These are phyloP conservation scores for Hippopotamyrus pictus DNA, from an alignment of 2,797 vertebrate species.

Conservation along the genomic window DNA sequence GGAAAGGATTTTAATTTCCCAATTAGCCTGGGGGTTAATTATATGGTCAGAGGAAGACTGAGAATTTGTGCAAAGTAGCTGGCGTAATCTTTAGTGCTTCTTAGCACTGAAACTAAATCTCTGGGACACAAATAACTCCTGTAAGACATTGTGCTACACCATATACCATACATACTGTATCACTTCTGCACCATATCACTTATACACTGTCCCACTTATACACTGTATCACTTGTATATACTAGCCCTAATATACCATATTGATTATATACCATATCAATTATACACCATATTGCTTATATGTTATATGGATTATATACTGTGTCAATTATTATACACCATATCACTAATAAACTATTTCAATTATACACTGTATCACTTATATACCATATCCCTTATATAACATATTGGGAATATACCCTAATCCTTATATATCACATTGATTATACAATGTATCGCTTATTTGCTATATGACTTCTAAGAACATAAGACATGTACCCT, in stretches of 20 bases:
- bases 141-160: neutral
- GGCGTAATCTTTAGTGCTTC: neutral
- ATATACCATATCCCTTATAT: neutral
- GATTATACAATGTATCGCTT: neutral
- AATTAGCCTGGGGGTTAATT: neutral
- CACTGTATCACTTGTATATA: neutral
- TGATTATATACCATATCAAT: neutral
- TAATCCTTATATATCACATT: neutral
- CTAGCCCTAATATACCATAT: neutral
- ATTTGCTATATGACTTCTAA: neutral
- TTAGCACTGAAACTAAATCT: neutral
- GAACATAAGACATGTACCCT: too few species aligned
- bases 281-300: neutral
- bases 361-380: neutral
- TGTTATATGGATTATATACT: neutral
- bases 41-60: neutral
- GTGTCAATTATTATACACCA: neutral
- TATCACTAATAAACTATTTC: neutral
- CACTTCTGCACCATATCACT: neutral
- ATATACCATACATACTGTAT: neutral
- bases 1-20: neutral
- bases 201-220: neutral
- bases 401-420: neutral
- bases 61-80: neutral
- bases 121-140: neutral